These are phyloP conservation scores for Drosophila meridiana DNA, from an alignment of 2,888 invertebrate species.

Conservation along the genomic window DNA sequence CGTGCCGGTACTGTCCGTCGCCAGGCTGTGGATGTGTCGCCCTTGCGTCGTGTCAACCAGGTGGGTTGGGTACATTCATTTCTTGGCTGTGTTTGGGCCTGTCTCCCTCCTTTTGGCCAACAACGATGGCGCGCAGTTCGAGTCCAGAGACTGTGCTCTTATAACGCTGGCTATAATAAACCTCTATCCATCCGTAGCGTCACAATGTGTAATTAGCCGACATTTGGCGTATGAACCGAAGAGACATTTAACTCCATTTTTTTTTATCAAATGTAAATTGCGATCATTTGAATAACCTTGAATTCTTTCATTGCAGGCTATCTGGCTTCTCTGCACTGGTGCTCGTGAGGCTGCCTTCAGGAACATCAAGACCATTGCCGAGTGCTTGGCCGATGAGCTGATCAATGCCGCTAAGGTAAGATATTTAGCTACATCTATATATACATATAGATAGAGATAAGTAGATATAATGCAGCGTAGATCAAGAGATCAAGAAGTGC, in stretches of 20 bases:
- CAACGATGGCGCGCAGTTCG: slow-evolving; percentile 65
- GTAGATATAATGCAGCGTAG: neutral
- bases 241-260: slow-evolving; percentile 56
- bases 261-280: neutral
- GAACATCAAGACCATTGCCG: slow-evolving; percentile 99
- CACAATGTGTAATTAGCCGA: slow-evolving; percentile 61
- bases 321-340: slow-evolving; percentile 99
- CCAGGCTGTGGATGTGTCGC: slow-evolving; percentile 99
- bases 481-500: no score
- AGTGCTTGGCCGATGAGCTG: slow-evolving; percentile 99
- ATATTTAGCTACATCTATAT: neutral
- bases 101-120: slow-evolving; percentile 30
- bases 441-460: neutral
- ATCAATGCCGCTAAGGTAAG: slow-evolving; percentile 99
- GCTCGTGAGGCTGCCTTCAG: slow-evolving; percentile 99
- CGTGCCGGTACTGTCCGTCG: slow-evolving; percentile 99
- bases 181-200: slow-evolving; percentile 81
- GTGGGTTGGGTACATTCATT: slow-evolving; percentile 61
- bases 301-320: slow-evolving; percentile 87
- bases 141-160: slow-evolving; percentile 57
- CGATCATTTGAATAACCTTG: neutral
- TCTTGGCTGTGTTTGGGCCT: neutral
- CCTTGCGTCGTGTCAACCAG: slow-evolving; percentile 98
- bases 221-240: slow-evolving; percentile 79
- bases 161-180: slow-evolving; percentile 67